Percentiles rank a stretch among this genome's conserved stretches.
Evolutionary conservation across 2,797 vertebrate species (phyloP).

Genomic region (Hypotaenidia philippensis): DNA sequence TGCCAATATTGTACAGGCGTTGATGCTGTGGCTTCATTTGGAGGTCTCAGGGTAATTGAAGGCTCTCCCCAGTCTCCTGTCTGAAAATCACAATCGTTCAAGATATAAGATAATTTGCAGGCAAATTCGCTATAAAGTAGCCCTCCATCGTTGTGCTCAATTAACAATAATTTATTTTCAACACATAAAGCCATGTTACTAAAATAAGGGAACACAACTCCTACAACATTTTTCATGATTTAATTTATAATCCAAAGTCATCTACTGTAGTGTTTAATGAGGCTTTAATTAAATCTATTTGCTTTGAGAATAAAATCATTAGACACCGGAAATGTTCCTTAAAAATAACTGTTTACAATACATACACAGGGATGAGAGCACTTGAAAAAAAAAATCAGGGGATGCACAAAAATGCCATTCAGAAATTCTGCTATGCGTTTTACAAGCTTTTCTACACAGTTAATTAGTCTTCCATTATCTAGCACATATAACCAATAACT

Average conservation of each 20-base stretch:
- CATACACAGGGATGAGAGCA: background rate
- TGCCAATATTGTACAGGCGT: slow-evolving; percentile 99
- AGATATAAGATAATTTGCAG: slow-evolving; percentile 59
- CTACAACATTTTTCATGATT: background rate
- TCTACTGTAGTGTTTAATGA: slow-evolving; percentile 30
- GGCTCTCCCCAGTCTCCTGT: slow-evolving; percentile 99
- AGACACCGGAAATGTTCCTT: slow-evolving; percentile 14
- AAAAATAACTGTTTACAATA: slow-evolving; percentile 57
- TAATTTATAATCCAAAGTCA: slow-evolving; percentile 45
- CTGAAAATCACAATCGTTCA: slow-evolving; percentile 85
- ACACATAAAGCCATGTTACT: background rate
- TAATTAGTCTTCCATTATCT: background rate
- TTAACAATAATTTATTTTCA: slow-evolving; percentile 40
- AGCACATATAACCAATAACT: background rate
- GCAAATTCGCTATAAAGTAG: background rate
- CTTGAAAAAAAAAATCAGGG: slow-evolving; percentile 33
- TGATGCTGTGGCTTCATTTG: slow-evolving; percentile 97
- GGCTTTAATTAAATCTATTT: slow-evolving; percentile 54
- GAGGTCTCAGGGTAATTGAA: slow-evolving; percentile 94
- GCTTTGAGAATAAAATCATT: slow-evolving; percentile 47
- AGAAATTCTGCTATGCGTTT: slow-evolving; percentile 1
- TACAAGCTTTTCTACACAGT: slow-evolving; percentile 16
- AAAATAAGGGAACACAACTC: slow-evolving; percentile 12
- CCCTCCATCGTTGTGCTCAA: background rate
- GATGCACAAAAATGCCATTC: slow-evolving; percentile 36